A percentile compares a stretch with the other conserved stretches of the same genome.
These are phyloP conservation scores for Phodopus roborovskii DNA, from an alignment of 2,113 vertebrate genomes.

Conservation along the genomic window DNA sequence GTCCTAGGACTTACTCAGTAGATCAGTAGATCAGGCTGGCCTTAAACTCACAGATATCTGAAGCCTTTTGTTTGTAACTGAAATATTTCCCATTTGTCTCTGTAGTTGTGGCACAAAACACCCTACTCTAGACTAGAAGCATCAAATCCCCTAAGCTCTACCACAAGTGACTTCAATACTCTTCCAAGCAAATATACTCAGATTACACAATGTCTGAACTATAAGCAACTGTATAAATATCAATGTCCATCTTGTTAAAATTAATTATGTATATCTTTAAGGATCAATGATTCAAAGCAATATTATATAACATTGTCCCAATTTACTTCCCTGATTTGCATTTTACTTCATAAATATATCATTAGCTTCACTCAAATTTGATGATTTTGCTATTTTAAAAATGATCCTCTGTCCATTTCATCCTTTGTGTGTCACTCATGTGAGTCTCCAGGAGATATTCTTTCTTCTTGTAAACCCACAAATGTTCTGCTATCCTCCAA, in stretches of 20 bases:
- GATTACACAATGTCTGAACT: neutral
- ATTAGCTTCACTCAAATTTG: neutral
- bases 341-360: neutral
- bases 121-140: neutral
- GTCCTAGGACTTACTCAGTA: too few species aligned
- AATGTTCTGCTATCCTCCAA: neutral
- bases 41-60: too few species aligned
- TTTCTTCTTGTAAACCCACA: neutral
- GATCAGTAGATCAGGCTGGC: too few species aligned
- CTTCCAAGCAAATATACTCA: neutral
- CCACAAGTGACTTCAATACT: neutral
- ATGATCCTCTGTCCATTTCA: neutral
- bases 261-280: neutral
- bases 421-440: neutral
- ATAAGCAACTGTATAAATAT: neutral
- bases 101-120: neutral
- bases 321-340: neutral
- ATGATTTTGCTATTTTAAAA: neutral
- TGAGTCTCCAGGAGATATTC: neutral
- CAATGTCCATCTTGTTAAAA: constrained; percentile 7
- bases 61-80: neutral
- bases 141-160: neutral
- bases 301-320: neutral
- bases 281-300: neutral
- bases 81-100: neutral